Evolutionary conservation across 2,888 invertebrate species (phyloP).

Genomic region (Mechanitis messenoides): DNA sequence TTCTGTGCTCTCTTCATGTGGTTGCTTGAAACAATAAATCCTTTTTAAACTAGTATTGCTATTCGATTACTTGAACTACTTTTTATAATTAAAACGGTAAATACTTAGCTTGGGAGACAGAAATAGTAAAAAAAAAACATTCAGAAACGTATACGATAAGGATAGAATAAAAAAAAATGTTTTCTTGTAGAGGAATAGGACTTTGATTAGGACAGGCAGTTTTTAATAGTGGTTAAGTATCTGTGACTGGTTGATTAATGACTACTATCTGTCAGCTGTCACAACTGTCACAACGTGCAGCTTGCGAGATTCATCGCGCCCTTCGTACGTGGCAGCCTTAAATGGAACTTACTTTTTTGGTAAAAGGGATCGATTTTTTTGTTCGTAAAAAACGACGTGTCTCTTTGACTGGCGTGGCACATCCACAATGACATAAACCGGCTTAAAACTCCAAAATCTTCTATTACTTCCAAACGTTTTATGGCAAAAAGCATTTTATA

Average conservation of each 20-base stretch:
- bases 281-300: slow-evolving; percentile 69
- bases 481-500: not conserved
- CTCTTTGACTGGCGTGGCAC: slow-evolving; percentile 51
- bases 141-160: not conserved
- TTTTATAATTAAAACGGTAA: slow-evolving; percentile 20
- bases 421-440: slow-evolving; percentile 32
- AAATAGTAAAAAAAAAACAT: slow-evolving; percentile 19
- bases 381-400: slow-evolving; percentile 44
- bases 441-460: not conserved
- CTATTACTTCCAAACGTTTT: no score
- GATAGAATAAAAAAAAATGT: not conserved
- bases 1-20: slow-evolving; percentile 9
- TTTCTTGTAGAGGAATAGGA: slow-evolving; percentile 25
- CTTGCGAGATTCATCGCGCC: slow-evolving; percentile 69
- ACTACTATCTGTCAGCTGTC: slow-evolving; percentile 72
- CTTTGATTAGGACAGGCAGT: slow-evolving; percentile 31
- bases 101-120: slow-evolving; percentile 25
- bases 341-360: slow-evolving; percentile 63
- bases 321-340: slow-evolving; percentile 56
- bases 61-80: slow-evolving; percentile 24
- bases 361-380: slow-evolving; percentile 56
- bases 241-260: slow-evolving; percentile 68
- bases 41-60: slow-evolving; percentile 24
- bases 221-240: slow-evolving; percentile 52
- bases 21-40: slow-evolving; percentile 26